phyloP scores from a whole-genome alignment of 1,140 invertebrate genomes.

The Leptinotarsa lineolata region DNA sequence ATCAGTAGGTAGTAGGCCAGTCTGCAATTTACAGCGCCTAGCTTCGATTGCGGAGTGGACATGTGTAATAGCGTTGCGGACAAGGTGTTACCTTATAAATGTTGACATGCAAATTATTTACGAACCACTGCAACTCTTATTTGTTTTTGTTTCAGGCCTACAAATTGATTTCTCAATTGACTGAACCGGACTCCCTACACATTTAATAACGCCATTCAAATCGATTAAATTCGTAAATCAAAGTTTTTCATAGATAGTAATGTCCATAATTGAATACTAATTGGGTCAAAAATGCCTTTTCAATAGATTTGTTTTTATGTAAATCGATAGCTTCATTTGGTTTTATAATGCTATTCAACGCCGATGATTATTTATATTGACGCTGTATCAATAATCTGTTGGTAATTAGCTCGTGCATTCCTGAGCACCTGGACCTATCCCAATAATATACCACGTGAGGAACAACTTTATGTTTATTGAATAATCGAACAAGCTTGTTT shows the following conservation, averaged over 20 bases:
- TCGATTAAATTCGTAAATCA: slow-evolving; percentile 33
- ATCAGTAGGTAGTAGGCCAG: slow-evolving; percentile 26
- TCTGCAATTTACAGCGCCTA: slow-evolving; percentile 39
- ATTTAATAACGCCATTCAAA: slow-evolving; percentile 34
- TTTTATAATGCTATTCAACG: slow-evolving; percentile 17
- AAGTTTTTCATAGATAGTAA: slow-evolving; percentile 14
- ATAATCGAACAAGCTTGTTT: no score
- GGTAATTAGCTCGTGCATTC: not conserved
- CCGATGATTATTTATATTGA: slow-evolving; percentile 10
- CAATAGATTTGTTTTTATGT: slow-evolving; percentile 16
- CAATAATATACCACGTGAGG: not conserved
- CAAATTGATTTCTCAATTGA: slow-evolving; percentile 44
- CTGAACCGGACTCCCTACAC: slow-evolving; percentile 12
- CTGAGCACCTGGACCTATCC: slow-evolving; percentile 15
- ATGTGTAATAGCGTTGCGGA: slow-evolving; percentile 42
- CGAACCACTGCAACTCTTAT: slow-evolving; percentile 37
- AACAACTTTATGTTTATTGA: no score
- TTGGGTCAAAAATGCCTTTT: slow-evolving; percentile 29
- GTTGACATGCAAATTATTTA: slow-evolving; percentile 45
- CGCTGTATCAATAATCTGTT: slow-evolving; percentile 14
- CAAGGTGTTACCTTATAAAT: slow-evolving; percentile 45
- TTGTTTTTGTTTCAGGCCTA: slow-evolving; percentile 34
- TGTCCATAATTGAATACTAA: slow-evolving; percentile 31
- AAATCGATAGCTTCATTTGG: slow-evolving; percentile 28
- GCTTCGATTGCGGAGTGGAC: slow-evolving; percentile 39